Evolutionary conservation across 2,888 invertebrate species (phyloP), one percentile per base, ranked within the genome.

Genomic region (Erebia ligea): DNA sequence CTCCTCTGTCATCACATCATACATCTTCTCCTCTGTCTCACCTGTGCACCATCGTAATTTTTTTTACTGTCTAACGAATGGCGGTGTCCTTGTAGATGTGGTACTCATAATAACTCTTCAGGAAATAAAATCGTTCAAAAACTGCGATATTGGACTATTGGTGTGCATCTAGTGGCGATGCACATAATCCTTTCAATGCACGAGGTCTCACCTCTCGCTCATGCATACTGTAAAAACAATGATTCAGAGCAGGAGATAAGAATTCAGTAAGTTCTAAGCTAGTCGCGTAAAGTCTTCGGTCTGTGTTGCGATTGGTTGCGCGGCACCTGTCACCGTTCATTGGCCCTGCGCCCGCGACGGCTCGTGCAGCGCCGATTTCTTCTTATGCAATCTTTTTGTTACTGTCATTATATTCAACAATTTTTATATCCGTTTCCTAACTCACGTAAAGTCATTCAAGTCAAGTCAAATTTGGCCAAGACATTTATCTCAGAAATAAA

Each of bases 271-370:
- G 85, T 84, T 84, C 76, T 82, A 81, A 82, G 76, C 78, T 77
- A 84, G 84, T 82, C 81, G 85, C 80, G 82, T 85, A 83, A 84
- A 84, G 77, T 81, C 78, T 81, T 79, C 82, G 81, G 80, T 82
- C 80, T 77, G 71, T 69, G 58, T 80, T 78, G 78, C 82, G 85
- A 88, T 89, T 88, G 86, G 88, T 80, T 76, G 83, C 81, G 79
- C 82, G 83, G 84, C 88, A 90, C 87, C 88, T 89, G 90, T 88
- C 88, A 86, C 82, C 89, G 90, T 89, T 90, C 90, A 87, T 87
- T 90, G 89, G 90, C 90, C 88, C 88, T 85, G 84, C 80, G 82
- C 80, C 81, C 77, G 84, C 79, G 75, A 82, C 84, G 84, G 85
- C 86, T 86, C 88, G 87, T 86, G 88, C 84, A 85, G 79, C 81